Percentiles rank a stretch among this genome's conserved stretches.
phyloP scores from a whole-genome alignment of 2,888 invertebrate genomes.

The Anticlea derivata region DNA sequence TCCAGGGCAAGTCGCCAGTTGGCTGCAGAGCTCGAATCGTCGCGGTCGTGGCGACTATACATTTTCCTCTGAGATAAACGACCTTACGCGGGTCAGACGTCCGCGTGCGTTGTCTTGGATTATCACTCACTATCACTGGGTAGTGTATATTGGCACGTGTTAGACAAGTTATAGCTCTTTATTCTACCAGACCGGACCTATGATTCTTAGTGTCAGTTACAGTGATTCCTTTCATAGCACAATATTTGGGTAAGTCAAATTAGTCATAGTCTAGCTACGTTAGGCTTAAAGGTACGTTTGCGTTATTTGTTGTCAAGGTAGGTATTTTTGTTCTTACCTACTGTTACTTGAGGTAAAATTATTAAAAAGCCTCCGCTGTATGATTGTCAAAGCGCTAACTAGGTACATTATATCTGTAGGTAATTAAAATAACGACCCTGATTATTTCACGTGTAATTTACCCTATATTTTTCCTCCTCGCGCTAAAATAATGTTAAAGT shows the following conservation, averaged over 20 bases:
- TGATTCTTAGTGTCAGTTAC: background rate
- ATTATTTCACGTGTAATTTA: no score
- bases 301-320: no score
- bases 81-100: conserved; percentile 58
- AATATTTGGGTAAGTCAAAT: conserved; percentile 3
- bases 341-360: no score
- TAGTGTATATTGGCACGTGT: background rate
- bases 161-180: background rate
- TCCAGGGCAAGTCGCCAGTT: conserved; percentile 79
- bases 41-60: conserved; percentile 49
- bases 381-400: no score
- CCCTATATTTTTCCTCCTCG: no score
- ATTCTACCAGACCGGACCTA: background rate
- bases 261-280: background rate
- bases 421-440: no score
- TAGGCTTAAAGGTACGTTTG: no score
- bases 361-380: no score
- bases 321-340: no score
- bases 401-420: no score
- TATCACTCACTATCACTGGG: conserved; percentile 5
- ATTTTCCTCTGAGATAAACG: conserved; percentile 50
- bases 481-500: no score
- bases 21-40: conserved; percentile 66
- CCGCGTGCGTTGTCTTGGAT: conserved; percentile 35
- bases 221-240: background rate